Evolutionary conservation across 2,113 vertebrate genomes (phyloP).

Genomic region (Rhea pennata): DNA sequence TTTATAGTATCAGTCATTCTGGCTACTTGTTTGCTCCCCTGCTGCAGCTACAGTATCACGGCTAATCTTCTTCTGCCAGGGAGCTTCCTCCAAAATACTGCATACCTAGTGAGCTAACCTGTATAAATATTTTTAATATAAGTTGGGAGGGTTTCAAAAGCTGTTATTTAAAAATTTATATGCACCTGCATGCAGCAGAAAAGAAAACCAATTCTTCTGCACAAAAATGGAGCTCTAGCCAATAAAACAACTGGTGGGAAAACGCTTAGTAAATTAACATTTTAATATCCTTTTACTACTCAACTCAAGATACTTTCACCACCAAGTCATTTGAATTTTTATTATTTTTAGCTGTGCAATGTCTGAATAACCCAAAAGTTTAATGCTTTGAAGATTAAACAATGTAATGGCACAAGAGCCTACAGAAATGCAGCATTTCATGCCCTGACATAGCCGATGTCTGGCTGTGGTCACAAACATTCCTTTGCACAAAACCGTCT

Average conservation of each 20-base stretch:
- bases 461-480: slow-evolving; percentile 59
- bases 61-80: not conserved
- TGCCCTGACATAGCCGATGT: slow-evolving; percentile 55
- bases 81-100: slow-evolving; percentile 36
- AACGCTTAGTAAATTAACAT: slow-evolving; percentile 56
- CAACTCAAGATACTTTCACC: slow-evolving; percentile 48
- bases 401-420: slow-evolving; percentile 49
- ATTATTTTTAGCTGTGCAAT: slow-evolving; percentile 61
- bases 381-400: slow-evolving; percentile 65
- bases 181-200: slow-evolving; percentile 44
- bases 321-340: slow-evolving; percentile 65
- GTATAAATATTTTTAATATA: slow-evolving; percentile 33
- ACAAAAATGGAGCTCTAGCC: slow-evolving; percentile 33
- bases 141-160: slow-evolving; percentile 45
- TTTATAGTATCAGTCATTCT: not conserved
- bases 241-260: slow-evolving; percentile 59
- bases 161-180: slow-evolving; percentile 46
- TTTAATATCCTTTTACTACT: slow-evolving; percentile 61
- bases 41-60: not conserved
- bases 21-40: not conserved
- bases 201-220: slow-evolving; percentile 34
- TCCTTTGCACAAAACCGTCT: slow-evolving; percentile 23
- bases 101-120: not conserved
- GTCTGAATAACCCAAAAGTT: slow-evolving; percentile 56
- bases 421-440: slow-evolving; percentile 20